phyloP scores from a whole-genome alignment of 2,888 invertebrate genomes.

The Arge pagana region DNA sequence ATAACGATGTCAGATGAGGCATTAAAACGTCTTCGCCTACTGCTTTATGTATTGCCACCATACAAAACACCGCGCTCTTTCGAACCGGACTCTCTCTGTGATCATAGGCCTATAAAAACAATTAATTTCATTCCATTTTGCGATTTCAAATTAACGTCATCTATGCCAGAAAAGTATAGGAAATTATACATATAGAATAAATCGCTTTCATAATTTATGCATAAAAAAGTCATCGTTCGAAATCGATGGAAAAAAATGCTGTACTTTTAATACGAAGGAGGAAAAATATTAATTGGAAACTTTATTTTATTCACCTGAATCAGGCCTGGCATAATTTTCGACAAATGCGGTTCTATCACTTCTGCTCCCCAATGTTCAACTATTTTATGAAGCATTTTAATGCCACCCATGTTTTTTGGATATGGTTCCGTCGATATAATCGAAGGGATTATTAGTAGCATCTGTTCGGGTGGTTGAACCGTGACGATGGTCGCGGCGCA shows the following conservation, averaged over 20 bases:
- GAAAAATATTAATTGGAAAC: too few relatives aligned
- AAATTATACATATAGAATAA: conserved; percentile 2
- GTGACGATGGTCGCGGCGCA: conserved; percentile 78
- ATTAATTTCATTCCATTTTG: too few relatives aligned
- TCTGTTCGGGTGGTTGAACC: conserved; percentile 79
- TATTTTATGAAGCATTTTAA: conserved; percentile 87
- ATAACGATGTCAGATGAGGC: conserved; percentile 79
- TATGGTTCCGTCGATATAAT: conserved; percentile 86
- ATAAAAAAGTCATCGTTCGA: neutral
- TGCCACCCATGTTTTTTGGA: conserved; percentile 88
- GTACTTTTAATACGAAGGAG: too few relatives aligned
- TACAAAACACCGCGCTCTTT: conserved; percentile 96
- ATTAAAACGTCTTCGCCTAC: conserved; percentile 85
- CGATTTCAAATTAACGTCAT: too few relatives aligned
- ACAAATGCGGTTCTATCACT: conserved; percentile 75
- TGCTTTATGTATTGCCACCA: conserved; percentile 90
- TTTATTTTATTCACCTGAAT: conserved; percentile 74
- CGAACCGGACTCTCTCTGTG: conserved; percentile 90
- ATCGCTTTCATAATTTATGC: neutral
- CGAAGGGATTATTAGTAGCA: conserved; percentile 77
- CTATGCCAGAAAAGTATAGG: too few relatives aligned
- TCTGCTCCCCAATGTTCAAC: conserved; percentile 77
- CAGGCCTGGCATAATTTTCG: conserved; percentile 85
- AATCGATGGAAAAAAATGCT: neutral
- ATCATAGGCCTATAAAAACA: conserved; percentile 77